phyloP scores from a whole-genome alignment of 2,888 invertebrate species.

The Netelia fuscicornis region DNA sequence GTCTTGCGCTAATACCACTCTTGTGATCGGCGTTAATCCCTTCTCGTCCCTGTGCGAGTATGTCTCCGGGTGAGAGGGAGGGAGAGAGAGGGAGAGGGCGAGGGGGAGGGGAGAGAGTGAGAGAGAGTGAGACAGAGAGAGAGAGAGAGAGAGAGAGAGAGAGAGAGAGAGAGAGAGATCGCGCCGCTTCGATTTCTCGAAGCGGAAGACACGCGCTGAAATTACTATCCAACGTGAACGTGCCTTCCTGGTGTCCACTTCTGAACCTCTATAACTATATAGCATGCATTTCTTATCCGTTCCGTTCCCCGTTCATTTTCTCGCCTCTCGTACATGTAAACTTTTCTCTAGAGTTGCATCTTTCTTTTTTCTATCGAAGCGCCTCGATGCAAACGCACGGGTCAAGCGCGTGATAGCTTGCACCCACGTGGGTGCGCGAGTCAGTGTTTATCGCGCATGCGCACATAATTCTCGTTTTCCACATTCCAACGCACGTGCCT shows the following conservation, averaged over 20 bases:
- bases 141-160: slow-evolving; percentile 12
- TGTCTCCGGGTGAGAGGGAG: too few species aligned
- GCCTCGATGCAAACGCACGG: too few species aligned
- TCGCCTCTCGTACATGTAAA: too few species aligned
- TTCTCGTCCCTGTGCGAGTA: too few species aligned
- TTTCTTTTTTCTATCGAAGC: too few species aligned
- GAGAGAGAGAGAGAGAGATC: slow-evolving; percentile 31
- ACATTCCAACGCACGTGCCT: slow-evolving; percentile 17
- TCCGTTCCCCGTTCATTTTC: too few species aligned
- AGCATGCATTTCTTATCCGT: too few species aligned
- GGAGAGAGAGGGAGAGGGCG: too few species aligned
- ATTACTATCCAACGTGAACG: slow-evolving; percentile 61
- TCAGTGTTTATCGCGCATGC: neutral
- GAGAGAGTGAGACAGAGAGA: neutral
- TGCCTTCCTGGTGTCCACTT: slow-evolving; percentile 50
- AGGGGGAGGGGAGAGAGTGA: too few species aligned
- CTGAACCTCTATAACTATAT: slow-evolving; percentile 8
- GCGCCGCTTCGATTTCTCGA: slow-evolving; percentile 53
- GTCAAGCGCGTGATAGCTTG: neutral
- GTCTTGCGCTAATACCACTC: too few species aligned
- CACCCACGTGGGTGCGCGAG: slow-evolving; percentile 13
- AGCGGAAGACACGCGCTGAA: slow-evolving; percentile 66
- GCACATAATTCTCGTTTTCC: slow-evolving; percentile 7
- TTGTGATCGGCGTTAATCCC: too few species aligned
- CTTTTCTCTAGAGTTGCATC: too few species aligned